A percentile compares a stretch with the other conserved stretches of the same genome.
phyloP scores from a whole-genome alignment of 1,140 invertebrate species.

The Drosophila kohkoa region DNA sequence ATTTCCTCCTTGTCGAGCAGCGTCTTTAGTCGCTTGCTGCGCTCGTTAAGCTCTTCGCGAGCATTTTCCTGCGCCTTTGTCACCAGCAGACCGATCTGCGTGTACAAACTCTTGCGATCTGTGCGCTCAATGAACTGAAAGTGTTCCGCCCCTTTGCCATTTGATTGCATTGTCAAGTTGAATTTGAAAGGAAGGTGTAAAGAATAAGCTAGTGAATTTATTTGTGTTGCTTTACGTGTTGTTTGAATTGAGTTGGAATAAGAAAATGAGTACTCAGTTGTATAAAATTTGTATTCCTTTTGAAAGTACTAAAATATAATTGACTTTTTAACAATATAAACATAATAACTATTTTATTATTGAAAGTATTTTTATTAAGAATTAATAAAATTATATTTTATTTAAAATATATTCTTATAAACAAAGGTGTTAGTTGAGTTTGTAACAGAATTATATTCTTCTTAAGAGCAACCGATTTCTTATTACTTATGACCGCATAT shows the following conservation, averaged over 20 bases:
- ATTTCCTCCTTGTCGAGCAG: slow-evolving; percentile 71
- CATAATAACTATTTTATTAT: no score
- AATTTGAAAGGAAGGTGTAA: slow-evolving; percentile 10
- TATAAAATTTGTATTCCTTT: background rate
- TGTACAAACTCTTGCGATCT: slow-evolving; percentile 70
- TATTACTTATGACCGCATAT: no score
- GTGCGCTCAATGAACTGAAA: slow-evolving; percentile 67
- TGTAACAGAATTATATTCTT: no score
- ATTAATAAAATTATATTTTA: no score
- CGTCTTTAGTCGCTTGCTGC: slow-evolving; percentile 50
- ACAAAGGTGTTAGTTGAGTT: no score
- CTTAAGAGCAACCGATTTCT: no score
- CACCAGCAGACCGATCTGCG: slow-evolving; percentile 72
- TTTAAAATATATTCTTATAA: no score
- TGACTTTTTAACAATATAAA: no score
- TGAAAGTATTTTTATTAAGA: no score
- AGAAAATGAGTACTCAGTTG: background rate
- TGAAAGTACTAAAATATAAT: no score
- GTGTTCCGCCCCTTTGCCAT: slow-evolving; percentile 57
- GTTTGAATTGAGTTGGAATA: background rate
- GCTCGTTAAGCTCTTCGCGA: slow-evolving; percentile 55
- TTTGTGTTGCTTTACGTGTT: slow-evolving; percentile 31
- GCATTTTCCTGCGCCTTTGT: slow-evolving; percentile 55
- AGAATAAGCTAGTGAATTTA: slow-evolving; percentile 37
- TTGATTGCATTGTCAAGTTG: slow-evolving; percentile 45